Conservation (phyloP, 2,113 vertebrate genomes). For the Cottus gobio region DNA sequence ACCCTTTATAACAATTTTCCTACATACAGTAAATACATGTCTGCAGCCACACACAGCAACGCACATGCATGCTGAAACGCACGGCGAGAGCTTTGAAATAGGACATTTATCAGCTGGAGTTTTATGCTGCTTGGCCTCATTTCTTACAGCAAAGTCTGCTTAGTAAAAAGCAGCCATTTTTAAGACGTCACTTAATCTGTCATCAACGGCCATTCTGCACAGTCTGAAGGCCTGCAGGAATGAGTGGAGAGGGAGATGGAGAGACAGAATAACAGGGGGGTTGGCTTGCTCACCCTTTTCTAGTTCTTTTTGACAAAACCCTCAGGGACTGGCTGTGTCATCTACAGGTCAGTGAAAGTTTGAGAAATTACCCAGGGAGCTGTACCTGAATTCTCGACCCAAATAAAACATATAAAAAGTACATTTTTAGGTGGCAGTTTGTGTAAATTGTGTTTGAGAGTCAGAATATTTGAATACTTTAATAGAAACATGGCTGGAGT, state of each 20-base stretch:
- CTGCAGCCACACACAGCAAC: not conserved
- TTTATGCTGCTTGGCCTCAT: conserved; percentile 49
- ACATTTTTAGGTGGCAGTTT: conserved; percentile 1
- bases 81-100: conserved; percentile 42
- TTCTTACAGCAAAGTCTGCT: conserved; percentile 43
- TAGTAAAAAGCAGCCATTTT: conserved; percentile 47
- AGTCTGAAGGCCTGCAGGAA: conserved; percentile 31
- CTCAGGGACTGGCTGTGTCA: conserved; percentile 2
- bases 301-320: not conserved
- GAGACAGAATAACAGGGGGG: not conserved
- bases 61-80: conserved; percentile 5
- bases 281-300: conserved; percentile 19
- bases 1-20: conserved; percentile 20
- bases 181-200: conserved; percentile 51
- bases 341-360: not conserved
- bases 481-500: not conserved
- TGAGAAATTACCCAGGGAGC: not conserved
- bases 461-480: conserved; percentile 23
- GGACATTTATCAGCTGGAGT: conserved; percentile 62
- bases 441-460: conserved; percentile 2
- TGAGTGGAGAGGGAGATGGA: not conserved
- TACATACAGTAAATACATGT: not conserved
- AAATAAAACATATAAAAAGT: not conserved
- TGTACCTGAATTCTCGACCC: conserved; percentile 6
- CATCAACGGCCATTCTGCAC: conserved; percentile 32